Percentiles rank a stretch among this genome's conserved stretches.
Conservation (phyloP, 2,113 vertebrate species). For the Corythoichthys intestinalis region DNA sequence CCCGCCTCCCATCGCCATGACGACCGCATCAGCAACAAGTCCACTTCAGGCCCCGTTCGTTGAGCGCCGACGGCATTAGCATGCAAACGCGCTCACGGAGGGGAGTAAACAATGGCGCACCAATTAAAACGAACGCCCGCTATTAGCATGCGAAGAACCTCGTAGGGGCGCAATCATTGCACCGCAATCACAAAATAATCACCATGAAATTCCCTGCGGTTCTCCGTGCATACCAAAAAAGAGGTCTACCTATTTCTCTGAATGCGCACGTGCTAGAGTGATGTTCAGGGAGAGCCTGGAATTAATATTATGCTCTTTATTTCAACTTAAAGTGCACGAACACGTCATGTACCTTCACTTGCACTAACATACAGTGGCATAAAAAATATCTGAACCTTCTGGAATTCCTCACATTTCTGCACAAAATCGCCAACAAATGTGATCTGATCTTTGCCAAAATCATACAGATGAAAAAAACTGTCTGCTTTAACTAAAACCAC, state of each 20-base stretch:
- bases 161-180: conserved; percentile 52
- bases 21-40: background rate
- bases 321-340: background rate
- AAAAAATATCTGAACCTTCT: no score
- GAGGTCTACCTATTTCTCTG: conserved; percentile 15
- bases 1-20: background rate
- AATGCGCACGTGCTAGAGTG: background rate
- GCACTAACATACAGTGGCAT: no score
- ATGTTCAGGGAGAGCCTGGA: background rate
- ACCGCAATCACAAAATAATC: conserved; percentile 54
- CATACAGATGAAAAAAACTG: no score
- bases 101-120: conserved; percentile 30
- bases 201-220: conserved; percentile 35
- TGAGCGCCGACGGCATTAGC: background rate
- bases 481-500: no score
- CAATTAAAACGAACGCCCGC: conserved; percentile 48
- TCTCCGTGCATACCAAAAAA: conserved; percentile 5
- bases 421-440: no score
- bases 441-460: no score
- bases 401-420: no score
- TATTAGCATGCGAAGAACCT: conserved; percentile 48
- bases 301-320: background rate
- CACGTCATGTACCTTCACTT: no score
- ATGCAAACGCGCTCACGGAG: background rate
- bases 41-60: background rate